phyloP scores from a whole-genome alignment of 2,797 vertebrate species.

The Pangasius mekongensis region DNA sequence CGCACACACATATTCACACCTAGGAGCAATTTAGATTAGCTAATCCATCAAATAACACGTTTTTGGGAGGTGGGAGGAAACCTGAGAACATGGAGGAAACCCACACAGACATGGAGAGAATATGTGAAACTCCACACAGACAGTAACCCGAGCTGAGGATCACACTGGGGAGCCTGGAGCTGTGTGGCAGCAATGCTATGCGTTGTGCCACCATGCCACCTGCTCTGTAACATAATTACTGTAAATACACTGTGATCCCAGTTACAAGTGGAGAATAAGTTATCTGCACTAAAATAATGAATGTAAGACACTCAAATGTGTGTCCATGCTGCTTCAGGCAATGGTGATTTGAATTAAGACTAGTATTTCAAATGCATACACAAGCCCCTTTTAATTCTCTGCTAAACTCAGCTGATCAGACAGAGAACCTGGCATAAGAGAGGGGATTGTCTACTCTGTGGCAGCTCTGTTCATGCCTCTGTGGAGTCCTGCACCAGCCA shows the following conservation, averaged over 20 bases:
- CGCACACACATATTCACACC: background rate
- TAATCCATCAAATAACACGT: background rate
- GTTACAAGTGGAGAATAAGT: background rate
- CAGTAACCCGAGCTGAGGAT: background rate
- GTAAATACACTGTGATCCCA: background rate
- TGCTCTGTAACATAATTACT: background rate
- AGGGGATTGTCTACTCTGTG: slow-evolving; percentile 56
- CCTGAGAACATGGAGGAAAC: background rate
- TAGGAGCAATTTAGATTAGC: background rate
- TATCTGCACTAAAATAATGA: background rate
- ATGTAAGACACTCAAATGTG: background rate
- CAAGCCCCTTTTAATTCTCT: background rate
- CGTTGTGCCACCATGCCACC: background rate
- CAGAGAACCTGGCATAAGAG: background rate
- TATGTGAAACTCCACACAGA: background rate
- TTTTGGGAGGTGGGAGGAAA: background rate
- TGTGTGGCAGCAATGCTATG: background rate
- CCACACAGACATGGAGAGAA: background rate
- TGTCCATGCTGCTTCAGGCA: background rate
- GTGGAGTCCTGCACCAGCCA: slow-evolving; percentile 38
- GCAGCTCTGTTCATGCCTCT: slow-evolving; percentile 37
- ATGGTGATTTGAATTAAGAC: background rate
- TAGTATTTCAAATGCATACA: background rate
- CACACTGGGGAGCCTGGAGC: background rate
- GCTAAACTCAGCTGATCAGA: slow-evolving; percentile 13